Evolutionary conservation across 2,113 vertebrate genomes (phyloP).

Genomic region (Podarcis raffonei): DNA sequence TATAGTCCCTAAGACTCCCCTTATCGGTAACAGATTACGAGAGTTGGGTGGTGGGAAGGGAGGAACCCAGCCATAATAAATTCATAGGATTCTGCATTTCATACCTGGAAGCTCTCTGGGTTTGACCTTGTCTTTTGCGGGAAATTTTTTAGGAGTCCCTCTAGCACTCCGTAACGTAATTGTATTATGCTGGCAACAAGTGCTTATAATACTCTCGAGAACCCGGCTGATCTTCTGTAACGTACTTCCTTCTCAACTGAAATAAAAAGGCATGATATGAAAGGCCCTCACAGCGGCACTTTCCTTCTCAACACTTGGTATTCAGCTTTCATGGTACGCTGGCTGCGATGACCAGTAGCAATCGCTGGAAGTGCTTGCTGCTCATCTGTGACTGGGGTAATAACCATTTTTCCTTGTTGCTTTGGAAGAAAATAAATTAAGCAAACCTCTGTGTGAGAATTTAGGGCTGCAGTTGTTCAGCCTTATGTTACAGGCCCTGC

Average conservation of each 20-base stretch:
- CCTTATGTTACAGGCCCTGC: slow-evolving; percentile 6
- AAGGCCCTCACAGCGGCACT: slow-evolving; percentile 26
- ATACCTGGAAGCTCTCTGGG: slow-evolving; percentile 41
- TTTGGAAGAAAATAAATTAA: slow-evolving; percentile 39
- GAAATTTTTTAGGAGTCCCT: slow-evolving; percentile 59
- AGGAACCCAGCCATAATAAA: slow-evolving; percentile 28
- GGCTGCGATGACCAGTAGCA: slow-evolving; percentile 4
- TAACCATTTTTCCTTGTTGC: slow-evolving; percentile 8
- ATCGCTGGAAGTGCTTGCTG: slow-evolving; percentile 1
- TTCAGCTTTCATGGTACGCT: slow-evolving; percentile 24
- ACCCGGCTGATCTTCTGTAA: slow-evolving; percentile 40
- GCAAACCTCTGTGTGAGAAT: neutral
- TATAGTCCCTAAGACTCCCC: slow-evolving; percentile 40
- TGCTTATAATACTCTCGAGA: slow-evolving; percentile 44
- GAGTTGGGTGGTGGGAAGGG: neutral
- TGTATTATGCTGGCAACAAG: slow-evolving; percentile 55
- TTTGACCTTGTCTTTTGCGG: slow-evolving; percentile 58
- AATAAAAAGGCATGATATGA: slow-evolving; percentile 42
- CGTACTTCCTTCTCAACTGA: slow-evolving; percentile 31
- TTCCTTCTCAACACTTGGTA: slow-evolving; percentile 20
- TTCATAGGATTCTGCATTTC: slow-evolving; percentile 27
- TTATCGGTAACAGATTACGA: slow-evolving; percentile 45
- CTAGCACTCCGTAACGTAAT: slow-evolving; percentile 46
- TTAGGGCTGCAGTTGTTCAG: slow-evolving; percentile 11
- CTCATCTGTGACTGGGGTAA: neutral